Evolutionary conservation across 2,888 invertebrate genomes (phyloP), one percentile per base, ranked within the genome.

Genomic region (Eulithis prunata): DNA sequence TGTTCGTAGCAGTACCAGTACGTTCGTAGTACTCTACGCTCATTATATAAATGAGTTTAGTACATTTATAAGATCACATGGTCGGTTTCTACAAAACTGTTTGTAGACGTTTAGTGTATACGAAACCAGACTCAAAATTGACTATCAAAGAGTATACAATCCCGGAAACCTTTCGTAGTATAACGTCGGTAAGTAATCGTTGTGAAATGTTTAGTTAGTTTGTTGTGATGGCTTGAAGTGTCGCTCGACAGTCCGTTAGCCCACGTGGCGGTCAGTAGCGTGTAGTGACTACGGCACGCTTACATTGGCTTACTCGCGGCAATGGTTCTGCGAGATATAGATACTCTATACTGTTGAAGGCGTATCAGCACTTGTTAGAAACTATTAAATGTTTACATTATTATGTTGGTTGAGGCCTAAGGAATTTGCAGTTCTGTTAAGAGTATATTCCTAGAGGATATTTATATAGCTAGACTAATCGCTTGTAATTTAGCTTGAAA

Each of bases 231-330:
- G 77, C 86, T 91, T 91, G 92, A 92, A 90, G 89, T 92, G 89
- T 91, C 86, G 92, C 92, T 92, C 92, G 92, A 91, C 89, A 88
- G 88, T 80, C 76, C 62, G 72, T 74, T 75, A 76, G 77, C 69
- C 75, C 77, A 78, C 77, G 69, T 77, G 74, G 83, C 84, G 83
- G 83, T 78, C 71, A 76, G 88, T 91, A 91, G 90, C 87, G 87
- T 87, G 87, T 90, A 90, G 90, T 89, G 88, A 86, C 88, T 14
- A 86, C 88, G 88, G 88, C 89, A 89, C 88, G 91, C 92, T 93
- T 91, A 41, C 82, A 80, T 87, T 88, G 88, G 91, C 91, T 91
- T 91, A 69, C 71, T 38, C 75, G 86, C 85, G 88, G 83, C 82
- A 81, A 79, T 84, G 82, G 85, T 82, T 83, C 77, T 85, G 87